A percentile compares a stretch with the other conserved stretches of the same genome.
phyloP scores from a whole-genome alignment of 2,113 vertebrate species.

The Pelodiscus sinensis region DNA sequence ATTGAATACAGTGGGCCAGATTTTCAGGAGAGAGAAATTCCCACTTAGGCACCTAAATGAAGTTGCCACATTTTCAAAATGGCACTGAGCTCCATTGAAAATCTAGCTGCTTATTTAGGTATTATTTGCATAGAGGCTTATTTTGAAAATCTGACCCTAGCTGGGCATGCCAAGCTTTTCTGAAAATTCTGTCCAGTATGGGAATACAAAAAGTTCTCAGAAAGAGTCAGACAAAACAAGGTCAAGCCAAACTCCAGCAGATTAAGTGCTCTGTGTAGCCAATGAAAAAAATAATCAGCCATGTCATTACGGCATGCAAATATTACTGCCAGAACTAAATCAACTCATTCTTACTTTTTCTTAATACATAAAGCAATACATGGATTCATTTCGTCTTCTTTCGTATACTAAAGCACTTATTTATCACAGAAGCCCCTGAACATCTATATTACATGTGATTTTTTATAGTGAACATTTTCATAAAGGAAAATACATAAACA shows the following conservation, averaged over 20 bases:
- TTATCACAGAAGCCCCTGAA: not conserved
- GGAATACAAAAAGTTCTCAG: fast-evolving
- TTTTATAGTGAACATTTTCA: slow-evolving; percentile 1
- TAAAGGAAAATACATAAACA: not conserved
- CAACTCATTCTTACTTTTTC: not conserved
- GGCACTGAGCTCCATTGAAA: not conserved
- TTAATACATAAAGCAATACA: not conserved
- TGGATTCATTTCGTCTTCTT: not conserved
- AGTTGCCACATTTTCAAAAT: not conserved
- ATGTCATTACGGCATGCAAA: not conserved
- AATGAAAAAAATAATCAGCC: not conserved
- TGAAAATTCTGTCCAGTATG: fast-evolving
- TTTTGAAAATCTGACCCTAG: not conserved
- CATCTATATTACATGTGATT: slow-evolving; percentile 35
- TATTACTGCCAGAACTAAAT: not conserved
- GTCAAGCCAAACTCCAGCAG: fast-evolving
- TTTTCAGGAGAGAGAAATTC: not conserved
- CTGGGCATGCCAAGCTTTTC: not conserved
- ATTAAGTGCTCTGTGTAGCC: not conserved
- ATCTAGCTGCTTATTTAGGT: not conserved
- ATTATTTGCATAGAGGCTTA: fast-evolving
- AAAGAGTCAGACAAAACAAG: not conserved
- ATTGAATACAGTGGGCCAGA: not conserved
- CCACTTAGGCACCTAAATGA: not conserved
- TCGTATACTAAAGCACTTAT: not conserved